phyloP scores from a whole-genome alignment of 1,140 invertebrate genomes.

The Acyrthosiphon pisum region DNA sequence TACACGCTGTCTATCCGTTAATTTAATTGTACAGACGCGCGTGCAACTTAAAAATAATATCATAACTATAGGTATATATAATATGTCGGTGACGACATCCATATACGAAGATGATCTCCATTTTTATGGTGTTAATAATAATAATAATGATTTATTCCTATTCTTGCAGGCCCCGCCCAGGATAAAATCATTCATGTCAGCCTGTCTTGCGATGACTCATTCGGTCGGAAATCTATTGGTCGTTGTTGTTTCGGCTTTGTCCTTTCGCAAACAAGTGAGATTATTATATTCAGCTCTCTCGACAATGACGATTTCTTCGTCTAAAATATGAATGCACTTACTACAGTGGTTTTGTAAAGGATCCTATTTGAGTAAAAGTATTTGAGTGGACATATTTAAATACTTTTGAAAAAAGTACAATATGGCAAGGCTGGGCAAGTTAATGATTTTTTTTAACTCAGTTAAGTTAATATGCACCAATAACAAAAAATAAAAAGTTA shows the following conservation, averaged over 20 bases:
- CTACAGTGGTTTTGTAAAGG: no score
- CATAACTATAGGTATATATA: background rate
- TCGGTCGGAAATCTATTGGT: conserved; percentile 66
- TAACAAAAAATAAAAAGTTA: no score
- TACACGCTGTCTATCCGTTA: background rate
- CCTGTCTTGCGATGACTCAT: conserved; percentile 65
- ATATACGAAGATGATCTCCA: background rate
- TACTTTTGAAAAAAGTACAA: no score
- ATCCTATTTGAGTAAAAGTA: no score
- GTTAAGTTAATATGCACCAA: no score
- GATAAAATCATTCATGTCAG: conserved; percentile 68
- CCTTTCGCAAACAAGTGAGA: conserved; percentile 67
- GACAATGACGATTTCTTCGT: conserved; percentile 58
- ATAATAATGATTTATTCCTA: background rate
- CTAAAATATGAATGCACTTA: background rate
- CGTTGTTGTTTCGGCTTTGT: conserved; percentile 65
- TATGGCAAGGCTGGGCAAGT: no score
- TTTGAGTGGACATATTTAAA: no score
- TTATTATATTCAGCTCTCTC: background rate
- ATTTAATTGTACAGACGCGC: background rate
- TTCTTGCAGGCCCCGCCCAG: conserved; percentile 66
- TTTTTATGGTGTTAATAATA: background rate
- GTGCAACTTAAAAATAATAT: background rate
- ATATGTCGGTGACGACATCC: background rate
- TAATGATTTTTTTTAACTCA: no score